These are phyloP conservation scores for Drepanosiphum platanoidis DNA, from an alignment of 2,888 invertebrate genomes.

Conservation along the genomic window DNA sequence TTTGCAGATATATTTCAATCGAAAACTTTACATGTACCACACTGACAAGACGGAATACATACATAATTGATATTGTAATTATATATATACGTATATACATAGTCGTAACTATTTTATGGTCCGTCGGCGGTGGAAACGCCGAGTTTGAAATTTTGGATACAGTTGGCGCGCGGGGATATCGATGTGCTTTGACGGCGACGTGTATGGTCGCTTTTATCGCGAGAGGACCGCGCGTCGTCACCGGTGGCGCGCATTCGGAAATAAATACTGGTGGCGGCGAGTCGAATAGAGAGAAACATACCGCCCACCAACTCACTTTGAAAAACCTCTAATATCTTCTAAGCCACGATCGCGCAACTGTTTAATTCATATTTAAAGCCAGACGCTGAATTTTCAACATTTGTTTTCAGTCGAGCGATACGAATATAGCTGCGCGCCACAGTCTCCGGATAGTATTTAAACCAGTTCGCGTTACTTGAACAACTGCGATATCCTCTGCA, in stretches of 20 bases:
- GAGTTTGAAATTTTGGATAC: background rate
- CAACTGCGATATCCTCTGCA: slow-evolving; percentile 73
- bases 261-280: too few relatives aligned
- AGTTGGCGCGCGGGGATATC: background rate
- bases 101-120: background rate
- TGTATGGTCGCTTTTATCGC: background rate
- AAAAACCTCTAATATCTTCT: too few relatives aligned
- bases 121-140: background rate
- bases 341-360: too few relatives aligned
- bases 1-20: slow-evolving; percentile 39
- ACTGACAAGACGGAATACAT: background rate
- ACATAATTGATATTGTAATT: slow-evolving; percentile 29
- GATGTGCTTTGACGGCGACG: background rate
- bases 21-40: slow-evolving; percentile 23
- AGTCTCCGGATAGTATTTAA: too few relatives aligned
- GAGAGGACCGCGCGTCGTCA: background rate
- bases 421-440: too few relatives aligned
- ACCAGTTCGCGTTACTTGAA: too few relatives aligned
- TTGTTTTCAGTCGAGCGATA: too few relatives aligned
- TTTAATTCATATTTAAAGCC: too few relatives aligned
- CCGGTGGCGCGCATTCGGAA: too few relatives aligned
- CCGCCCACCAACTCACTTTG: too few relatives aligned
- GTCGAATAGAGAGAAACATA: too few relatives aligned
- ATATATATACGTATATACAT: background rate
- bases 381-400: too few relatives aligned